Base-by-base conservation (phyloP, 2,888 invertebrate genomes). In the Eumacrocentrus americanus region DNA sequence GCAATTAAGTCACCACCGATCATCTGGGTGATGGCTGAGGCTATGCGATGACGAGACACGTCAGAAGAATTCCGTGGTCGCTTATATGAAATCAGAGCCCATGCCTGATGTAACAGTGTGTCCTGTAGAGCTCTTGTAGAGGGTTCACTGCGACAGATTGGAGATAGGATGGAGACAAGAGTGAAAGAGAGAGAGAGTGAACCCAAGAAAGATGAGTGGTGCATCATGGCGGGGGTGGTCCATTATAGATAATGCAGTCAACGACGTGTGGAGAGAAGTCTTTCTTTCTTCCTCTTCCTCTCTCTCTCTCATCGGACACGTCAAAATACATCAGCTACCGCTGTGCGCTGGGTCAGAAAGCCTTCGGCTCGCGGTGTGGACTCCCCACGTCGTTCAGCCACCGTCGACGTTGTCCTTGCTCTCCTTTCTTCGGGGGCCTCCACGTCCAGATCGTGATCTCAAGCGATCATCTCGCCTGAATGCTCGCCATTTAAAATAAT, bases 251-350 rank as follows among this genome's bases (percentile, higher is more conserved):
- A 74, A 75, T 73, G 70, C 70, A 73, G 71, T 72, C 70, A 72
- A 66, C 69, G 82, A 82, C 82, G 83, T 82, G 83, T 51, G 58
- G 60, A 60, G 59, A 58, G 61, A 58, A 65, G n/a, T n/a, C n/a
- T n/a, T n/a, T n/a, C n/a, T n/a, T n/a, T n/a, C n/a, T n/a, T n/a
- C n/a, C n/a, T n/a, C n/a, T n/a, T n/a, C n/a, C 61, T 60, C 63
- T 60, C 67, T 61, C 63, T 69, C 70, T 72, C 72, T 69, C 74
- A 73, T 75, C 71, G 75, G 73, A 67, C 74, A 77, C 78, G 79
- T 80, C 79, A 78, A 75, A 78, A 78, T 74, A 76, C 72, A 80
- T 80, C 77, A 79, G 79, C 78, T 76, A 78, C 78, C 73, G 79
- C 76, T 78, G 76, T 76, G 77, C 79, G 71, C 66, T 78, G 75